Evolutionary conservation across 2,797 vertebrate species (phyloP).

Genomic region (Valencia hispanica): DNA sequence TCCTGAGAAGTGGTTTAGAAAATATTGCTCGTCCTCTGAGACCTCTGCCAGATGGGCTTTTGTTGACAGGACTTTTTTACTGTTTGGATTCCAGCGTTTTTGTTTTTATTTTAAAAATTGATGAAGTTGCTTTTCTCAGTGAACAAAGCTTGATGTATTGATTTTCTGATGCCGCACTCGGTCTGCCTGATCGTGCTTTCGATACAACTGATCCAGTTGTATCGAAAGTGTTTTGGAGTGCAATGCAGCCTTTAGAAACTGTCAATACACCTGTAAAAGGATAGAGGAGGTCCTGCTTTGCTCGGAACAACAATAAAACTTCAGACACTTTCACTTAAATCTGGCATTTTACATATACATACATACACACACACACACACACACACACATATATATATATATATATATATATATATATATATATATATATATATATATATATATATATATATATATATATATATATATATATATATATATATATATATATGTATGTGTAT

Average conservation of each 20-base stretch:
- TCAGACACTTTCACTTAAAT: conserved; percentile 13
- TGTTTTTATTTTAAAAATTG: conserved; percentile 10
- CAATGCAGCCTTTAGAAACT: conserved; percentile 10
- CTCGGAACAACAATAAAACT: conserved; percentile 5
- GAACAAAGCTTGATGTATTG: conserved; percentile 20
- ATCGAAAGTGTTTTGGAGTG: conserved; percentile 3
- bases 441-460: too few relatives aligned
- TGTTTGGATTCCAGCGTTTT: conserved; percentile 4
- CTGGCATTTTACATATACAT: too few relatives aligned
- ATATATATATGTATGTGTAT: too few relatives aligned
- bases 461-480: too few relatives aligned
- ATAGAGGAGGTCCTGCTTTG: conserved; percentile 1
- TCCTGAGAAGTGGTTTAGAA: conserved; percentile 7
- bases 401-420: too few relatives aligned
- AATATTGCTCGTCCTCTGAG: not conserved
- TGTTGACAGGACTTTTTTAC: conserved; percentile 5
- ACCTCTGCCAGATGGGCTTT: not conserved
- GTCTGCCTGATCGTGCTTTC: conserved; percentile 15
- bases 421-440: too few relatives aligned
- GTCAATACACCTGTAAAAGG: conserved; percentile 1
- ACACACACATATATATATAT: too few relatives aligned
- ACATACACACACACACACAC: too few relatives aligned
- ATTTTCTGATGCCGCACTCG: conserved; percentile 14
- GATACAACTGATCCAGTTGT: conserved; percentile 6
- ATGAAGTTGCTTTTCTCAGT: conserved; percentile 13